These are phyloP conservation scores for Emys orbicularis DNA, from an alignment of 2,797 vertebrate genomes.

Conservation along the genomic window DNA sequence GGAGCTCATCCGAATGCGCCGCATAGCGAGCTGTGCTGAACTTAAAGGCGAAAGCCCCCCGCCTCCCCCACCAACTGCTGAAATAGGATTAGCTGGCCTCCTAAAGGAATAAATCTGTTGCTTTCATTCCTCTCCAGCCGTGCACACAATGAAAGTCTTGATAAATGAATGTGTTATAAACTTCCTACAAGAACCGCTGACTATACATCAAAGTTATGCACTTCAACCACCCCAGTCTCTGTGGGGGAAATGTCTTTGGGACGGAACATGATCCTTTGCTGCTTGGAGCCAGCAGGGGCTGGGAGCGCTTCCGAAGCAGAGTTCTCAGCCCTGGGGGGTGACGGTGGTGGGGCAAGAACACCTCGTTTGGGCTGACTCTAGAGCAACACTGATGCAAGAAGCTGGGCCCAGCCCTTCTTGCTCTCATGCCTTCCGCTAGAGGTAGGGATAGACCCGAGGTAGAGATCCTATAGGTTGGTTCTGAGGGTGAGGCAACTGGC, in stretches of 20 bases:
- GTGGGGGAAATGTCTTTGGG: not conserved
- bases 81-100: constrained; percentile 63
- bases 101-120: constrained; percentile 30
- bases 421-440: accelerated
- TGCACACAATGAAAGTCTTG: constrained; percentile 1
- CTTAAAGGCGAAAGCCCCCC: not conserved
- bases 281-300: not conserved
- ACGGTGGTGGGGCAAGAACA: not conserved
- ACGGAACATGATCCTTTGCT: not conserved
- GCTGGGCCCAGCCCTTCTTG: not conserved
- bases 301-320: accelerated
- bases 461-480: accelerated
- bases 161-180: constrained; percentile 28
- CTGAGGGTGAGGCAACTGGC: accelerated
- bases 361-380: not conserved
- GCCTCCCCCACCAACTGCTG: constrained; percentile 23
- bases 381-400: not conserved
- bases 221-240: accelerated
- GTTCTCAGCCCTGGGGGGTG: not conserved
- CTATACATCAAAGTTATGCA: not conserved
- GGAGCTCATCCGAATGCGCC: constrained; percentile 50
- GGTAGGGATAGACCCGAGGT: accelerated
- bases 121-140: constrained; percentile 44
- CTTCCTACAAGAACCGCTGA: constrained; percentile 9
- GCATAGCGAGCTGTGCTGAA: not conserved